phyloP scores from a whole-genome alignment of 2,797 vertebrate genomes.

The Champsocephalus esox region DNA sequence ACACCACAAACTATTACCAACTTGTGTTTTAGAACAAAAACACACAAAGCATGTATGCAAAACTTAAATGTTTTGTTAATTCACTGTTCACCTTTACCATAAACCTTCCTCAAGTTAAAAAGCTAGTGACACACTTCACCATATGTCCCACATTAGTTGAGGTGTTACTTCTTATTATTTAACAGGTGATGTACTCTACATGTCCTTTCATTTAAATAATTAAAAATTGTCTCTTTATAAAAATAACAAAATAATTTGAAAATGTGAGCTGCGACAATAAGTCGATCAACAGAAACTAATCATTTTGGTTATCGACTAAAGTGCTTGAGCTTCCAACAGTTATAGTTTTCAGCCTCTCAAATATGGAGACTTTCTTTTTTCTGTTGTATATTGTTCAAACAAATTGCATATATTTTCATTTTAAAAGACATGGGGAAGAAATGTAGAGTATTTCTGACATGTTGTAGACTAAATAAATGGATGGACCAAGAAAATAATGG shows the following conservation, averaged over 20 bases:
- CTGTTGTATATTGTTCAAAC: too few relatives aligned
- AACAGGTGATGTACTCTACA: not conserved
- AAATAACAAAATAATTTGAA: not conserved
- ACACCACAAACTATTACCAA: too few relatives aligned
- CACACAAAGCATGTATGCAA: not conserved
- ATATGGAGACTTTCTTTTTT: too few relatives aligned
- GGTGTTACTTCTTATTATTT: not conserved
- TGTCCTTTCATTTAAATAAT: not conserved
- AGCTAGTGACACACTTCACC: slow-evolving; percentile 1
- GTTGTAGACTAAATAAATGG: too few relatives aligned
- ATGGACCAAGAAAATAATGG: too few relatives aligned
- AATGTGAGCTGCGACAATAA: not conserved
- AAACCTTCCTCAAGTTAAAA: slow-evolving; percentile 2
- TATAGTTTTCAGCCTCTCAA: too few relatives aligned
- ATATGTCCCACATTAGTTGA: not conserved
- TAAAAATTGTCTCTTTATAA: not conserved
- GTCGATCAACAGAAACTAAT: too few relatives aligned
- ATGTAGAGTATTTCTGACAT: too few relatives aligned
- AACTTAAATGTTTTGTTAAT: not conserved
- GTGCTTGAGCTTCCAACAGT: too few relatives aligned
- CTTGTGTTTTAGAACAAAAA: not conserved
- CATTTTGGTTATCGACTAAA: too few relatives aligned
- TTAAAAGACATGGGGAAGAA: too few relatives aligned
- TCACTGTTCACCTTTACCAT: not conserved
- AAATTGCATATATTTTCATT: too few relatives aligned